Base-by-base conservation (phyloP, 1,140 invertebrate genomes). In the Drosophila elegans region DNA sequence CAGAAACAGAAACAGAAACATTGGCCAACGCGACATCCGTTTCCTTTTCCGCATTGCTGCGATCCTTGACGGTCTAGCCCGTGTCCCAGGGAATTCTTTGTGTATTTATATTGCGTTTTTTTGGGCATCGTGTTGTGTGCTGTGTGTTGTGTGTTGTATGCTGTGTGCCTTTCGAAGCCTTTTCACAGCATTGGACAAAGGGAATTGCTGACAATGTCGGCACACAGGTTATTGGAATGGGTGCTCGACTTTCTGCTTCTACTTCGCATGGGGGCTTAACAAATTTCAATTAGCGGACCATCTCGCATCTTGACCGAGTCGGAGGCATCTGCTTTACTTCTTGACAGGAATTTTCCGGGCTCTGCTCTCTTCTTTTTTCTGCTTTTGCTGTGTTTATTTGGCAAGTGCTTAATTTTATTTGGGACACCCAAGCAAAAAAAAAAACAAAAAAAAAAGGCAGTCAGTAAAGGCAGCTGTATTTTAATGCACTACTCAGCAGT, bases 1-100 rank as follows among this genome's bases (percentile, higher is more conserved):
- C 29, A 3, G 29, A 3, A 39, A 44, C 39, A 49, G 61, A 39
- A 74, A 54, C 49, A 44, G 69, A 85, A 80, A 76, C 81, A 81
- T 66, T 83, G 69, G 83, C 83, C 83, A 88, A 89, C 68, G 84
- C 84, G 80, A 89, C 84, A 84, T 88, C 84, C 84, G 83, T 44
- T 86, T 89, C 83, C 83, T 80, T 64, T 88, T 89, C 83, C 76
- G 74, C 72, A 59, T 60, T 32, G 64, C 57, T 53, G 69, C 73
- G 67, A 72, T 72, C 68, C 61, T 66, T 55, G 66, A 45, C 48
- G 74, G 41, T 48, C 41, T 55, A 45, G 53, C 11, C 45, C 32
- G 38, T 62, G 61, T 71, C 66, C 64, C 25, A 41, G 68, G 64
- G 68, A 71, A 71, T 71, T 71, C 68, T 71, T 71, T 71, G 42